These are phyloP conservation scores for Netelia fuscicornis DNA, from an alignment of 2,888 invertebrate species.

Conservation along the genomic window DNA sequence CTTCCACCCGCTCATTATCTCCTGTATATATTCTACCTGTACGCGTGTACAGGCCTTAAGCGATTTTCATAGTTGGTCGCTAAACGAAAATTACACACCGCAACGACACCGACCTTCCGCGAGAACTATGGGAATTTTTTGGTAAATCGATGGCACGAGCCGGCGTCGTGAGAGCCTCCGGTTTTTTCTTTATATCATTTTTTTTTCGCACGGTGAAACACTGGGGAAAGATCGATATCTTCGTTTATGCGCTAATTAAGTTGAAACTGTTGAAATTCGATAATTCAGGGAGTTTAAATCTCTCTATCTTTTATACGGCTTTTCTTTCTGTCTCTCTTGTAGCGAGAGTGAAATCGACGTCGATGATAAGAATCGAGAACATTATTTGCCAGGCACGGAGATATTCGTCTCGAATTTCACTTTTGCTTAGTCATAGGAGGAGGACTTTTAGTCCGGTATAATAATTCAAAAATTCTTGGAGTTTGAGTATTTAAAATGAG, in stretches of 20 bases:
- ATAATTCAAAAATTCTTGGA: background rate
- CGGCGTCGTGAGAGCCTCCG: background rate
- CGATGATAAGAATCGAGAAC: slow-evolving; percentile 27
- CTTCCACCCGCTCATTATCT: slow-evolving; percentile 62
- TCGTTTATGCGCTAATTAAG: slow-evolving; percentile 38
- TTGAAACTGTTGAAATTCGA: slow-evolving; percentile 5
- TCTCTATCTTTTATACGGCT: slow-evolving; percentile 15
- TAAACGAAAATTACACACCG: slow-evolving; percentile 30
- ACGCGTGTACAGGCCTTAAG: background rate
- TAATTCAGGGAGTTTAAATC: slow-evolving; percentile 4
- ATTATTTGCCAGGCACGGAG: background rate
- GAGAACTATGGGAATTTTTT: slow-evolving; percentile 27
- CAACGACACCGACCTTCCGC: slow-evolving; percentile 20
- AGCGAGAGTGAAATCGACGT: slow-evolving; percentile 32
- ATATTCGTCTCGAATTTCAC: background rate
- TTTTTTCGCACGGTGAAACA: background rate
- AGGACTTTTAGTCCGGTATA: no score
- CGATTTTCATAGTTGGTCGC: background rate
- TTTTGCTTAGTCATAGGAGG: background rate
- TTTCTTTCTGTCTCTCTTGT: slow-evolving; percentile 42
- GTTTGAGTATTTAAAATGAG: background rate
- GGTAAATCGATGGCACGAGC: slow-evolving; percentile 48
- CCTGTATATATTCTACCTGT: slow-evolving; percentile 28
- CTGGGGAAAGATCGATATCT: background rate
- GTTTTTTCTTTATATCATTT: background rate